A percentile compares a stretch with the other conserved stretches of the same genome.
Evolutionary conservation across 2,888 invertebrate genomes (phyloP).

Genomic region (Fissipunctia ypsillon): DNA sequence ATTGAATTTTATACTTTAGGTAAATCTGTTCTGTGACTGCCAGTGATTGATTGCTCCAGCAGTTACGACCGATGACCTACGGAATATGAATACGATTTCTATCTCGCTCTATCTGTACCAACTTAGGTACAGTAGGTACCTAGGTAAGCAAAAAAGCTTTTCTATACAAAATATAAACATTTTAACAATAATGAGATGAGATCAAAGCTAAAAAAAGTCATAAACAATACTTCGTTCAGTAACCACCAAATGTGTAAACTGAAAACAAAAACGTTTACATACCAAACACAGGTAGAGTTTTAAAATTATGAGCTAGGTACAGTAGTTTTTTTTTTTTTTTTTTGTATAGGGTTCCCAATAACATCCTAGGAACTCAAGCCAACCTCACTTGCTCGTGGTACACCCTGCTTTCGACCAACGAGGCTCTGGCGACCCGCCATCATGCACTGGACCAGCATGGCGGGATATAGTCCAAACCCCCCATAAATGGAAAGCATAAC

Average conservation of each 20-base stretch:
- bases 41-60: conserved; percentile 68
- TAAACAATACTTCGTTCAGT: conserved; percentile 25
- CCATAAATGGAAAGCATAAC: background rate
- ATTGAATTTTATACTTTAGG: conserved; percentile 72
- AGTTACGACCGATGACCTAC: conserved; percentile 64
- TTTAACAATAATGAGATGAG: conserved; percentile 9
- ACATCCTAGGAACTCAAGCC: no score
- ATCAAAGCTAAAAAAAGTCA: conserved; percentile 3
- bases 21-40: conserved; percentile 64
- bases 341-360: no score
- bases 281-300: background rate
- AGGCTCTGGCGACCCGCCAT: no score
- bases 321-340: no score
- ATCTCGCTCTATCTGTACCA: conserved; percentile 12
- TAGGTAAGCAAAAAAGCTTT: no score
- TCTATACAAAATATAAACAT: background rate
- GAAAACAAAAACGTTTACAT: conserved; percentile 23
- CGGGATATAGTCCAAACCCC: background rate
- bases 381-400: no score
- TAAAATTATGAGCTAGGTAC: no score
- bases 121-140: background rate
- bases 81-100: conserved; percentile 47
- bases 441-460: background rate
- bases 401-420: no score
- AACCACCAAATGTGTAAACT: background rate